Evolutionary conservation across 1,140 invertebrate species (phyloP).

Genomic region (Arctopsyche grandis): DNA sequence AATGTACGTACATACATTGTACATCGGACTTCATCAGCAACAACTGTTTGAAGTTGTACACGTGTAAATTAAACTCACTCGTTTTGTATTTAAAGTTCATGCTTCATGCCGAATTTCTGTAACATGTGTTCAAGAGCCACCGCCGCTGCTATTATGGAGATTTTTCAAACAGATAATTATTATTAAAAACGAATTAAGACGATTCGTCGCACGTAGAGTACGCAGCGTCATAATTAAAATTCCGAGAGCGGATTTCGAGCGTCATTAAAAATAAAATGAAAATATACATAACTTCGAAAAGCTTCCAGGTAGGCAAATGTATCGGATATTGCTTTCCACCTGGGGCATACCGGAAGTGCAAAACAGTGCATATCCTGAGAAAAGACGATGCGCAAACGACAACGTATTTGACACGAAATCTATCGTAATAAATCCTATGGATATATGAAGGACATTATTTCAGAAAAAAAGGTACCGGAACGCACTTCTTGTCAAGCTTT

Average conservation of each 20-base stretch:
- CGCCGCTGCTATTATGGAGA: conserved; percentile 20
- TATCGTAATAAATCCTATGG: no score
- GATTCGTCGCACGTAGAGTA: conserved; percentile 22
- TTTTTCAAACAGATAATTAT: conserved; percentile 20
- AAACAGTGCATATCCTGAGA: not conserved
- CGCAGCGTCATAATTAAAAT: conserved; percentile 7
- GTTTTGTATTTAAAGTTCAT: conserved; percentile 5
- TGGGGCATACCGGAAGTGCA: not conserved
- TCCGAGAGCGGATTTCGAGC: not conserved
- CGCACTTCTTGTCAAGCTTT: no score
- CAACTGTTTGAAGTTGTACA: no score
- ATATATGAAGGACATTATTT: no score
- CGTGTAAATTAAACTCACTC: no score
- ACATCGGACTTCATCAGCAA: no score
- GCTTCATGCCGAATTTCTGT: conserved; percentile 20
- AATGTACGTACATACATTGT: no score
- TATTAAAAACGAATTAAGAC: conserved; percentile 26
- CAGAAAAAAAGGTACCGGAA: no score
- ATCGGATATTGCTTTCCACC: not conserved
- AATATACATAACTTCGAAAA: no score
- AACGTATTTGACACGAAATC: no score
- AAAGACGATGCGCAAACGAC: no score
- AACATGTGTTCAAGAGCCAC: conserved; percentile 1
- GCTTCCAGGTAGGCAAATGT: not conserved
- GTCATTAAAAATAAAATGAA: no score